Percentiles rank a stretch among this genome's conserved stretches.
Evolutionary conservation across 2,113 vertebrate species (phyloP).

Genomic region (Myrmophylax atrothorax): DNA sequence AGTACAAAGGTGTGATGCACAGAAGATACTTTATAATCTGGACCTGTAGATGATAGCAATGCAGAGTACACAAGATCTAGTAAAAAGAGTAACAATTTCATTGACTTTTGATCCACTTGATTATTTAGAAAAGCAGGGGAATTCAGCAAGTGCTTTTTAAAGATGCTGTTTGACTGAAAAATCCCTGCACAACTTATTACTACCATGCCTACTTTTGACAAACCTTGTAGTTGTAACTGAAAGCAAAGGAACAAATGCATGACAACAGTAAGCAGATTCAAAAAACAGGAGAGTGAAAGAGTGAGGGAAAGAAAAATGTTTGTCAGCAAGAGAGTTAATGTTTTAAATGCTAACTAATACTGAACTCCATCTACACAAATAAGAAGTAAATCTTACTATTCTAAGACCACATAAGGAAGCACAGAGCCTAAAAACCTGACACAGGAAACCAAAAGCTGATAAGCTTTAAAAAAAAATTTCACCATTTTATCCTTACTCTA

Average conservation of each 20-base stretch:
- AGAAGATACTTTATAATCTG: not conserved
- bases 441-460: not conserved
- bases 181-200: not conserved
- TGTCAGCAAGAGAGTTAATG: not conserved
- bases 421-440: not conserved
- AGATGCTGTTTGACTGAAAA: not conserved
- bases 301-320: not conserved
- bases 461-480: accelerated
- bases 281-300: not conserved
- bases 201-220: not conserved
- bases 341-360: not conserved
- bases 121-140: not conserved
- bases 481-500: not conserved
- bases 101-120: not conserved
- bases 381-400: not conserved
- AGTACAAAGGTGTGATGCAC: not conserved
- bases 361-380: not conserved
- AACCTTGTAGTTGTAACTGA: not conserved
- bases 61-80: not conserved
- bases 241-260: slow-evolving; percentile 2
- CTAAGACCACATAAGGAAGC: not conserved
- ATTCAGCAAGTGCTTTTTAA: not conserved
- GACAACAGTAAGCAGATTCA: not conserved
- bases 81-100: not conserved
- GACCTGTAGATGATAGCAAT: not conserved